phyloP scores from a whole-genome alignment of 2,113 vertebrate species.

The Grantiella picta region DNA sequence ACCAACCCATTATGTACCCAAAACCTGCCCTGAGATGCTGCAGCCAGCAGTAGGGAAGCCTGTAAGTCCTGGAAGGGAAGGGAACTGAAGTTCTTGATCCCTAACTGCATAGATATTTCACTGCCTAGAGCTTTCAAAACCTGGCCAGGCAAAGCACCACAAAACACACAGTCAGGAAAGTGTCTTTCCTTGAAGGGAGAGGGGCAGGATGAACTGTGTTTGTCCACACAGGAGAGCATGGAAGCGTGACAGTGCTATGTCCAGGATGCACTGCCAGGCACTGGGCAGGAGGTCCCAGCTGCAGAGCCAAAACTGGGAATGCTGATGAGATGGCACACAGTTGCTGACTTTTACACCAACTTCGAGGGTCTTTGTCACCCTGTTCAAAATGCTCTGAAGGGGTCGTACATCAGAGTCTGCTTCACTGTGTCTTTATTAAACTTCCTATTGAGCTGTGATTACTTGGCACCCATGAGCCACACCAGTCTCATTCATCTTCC shows the following conservation, averaged over 20 bases:
- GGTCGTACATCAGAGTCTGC: background rate
- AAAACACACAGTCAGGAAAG: background rate
- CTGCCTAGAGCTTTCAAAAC: background rate
- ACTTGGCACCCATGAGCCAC: background rate
- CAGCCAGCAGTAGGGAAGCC: background rate
- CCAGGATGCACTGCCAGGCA: background rate
- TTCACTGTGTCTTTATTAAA: background rate
- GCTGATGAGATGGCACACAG: background rate
- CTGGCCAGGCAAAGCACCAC: background rate
- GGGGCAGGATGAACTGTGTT: background rate
- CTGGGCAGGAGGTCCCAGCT: background rate
- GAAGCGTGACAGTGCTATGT: fast-evolving
- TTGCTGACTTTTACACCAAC: background rate
- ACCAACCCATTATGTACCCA: background rate
- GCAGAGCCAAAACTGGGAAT: background rate
- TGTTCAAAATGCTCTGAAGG: background rate
- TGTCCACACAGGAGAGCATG: background rate
- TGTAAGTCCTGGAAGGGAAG: background rate
- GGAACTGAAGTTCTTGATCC: background rate
- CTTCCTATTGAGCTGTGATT: background rate
- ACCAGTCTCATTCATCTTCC: background rate
- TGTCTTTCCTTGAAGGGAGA: background rate
- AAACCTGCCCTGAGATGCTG: background rate
- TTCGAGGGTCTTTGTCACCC: background rate
- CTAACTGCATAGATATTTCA: background rate